Evolutionary conservation across 2,888 invertebrate genomes (phyloP).

Genomic region (Coenonympha glycerion): DNA sequence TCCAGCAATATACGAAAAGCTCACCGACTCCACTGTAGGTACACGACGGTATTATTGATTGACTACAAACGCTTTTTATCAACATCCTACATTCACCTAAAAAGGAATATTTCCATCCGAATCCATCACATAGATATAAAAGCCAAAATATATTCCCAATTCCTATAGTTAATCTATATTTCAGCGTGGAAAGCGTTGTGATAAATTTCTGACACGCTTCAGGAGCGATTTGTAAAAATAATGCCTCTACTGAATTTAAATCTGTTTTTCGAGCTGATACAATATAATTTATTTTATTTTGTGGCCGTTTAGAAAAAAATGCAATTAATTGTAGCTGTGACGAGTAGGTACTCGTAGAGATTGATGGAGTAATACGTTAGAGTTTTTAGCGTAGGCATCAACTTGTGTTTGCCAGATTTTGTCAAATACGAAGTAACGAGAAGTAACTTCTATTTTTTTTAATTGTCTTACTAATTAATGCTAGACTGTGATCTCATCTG

Average conservation of each 20-base stretch:
- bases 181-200: constrained; percentile 34
- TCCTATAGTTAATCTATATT: constrained; percentile 35
- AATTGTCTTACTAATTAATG: too few relatives aligned
- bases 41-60: constrained; percentile 15
- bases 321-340: constrained; percentile 31
- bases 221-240: constrained; percentile 36
- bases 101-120: constrained; percentile 15
- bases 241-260: constrained; percentile 30
- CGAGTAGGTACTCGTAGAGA: constrained; percentile 28
- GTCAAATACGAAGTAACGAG: neutral
- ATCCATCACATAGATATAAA: constrained; percentile 31
- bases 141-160: constrained; percentile 33
- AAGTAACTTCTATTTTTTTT: neutral
- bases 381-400: constrained; percentile 10
- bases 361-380: constrained; percentile 23
- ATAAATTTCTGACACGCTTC: constrained; percentile 37
- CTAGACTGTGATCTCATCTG: too few relatives aligned
- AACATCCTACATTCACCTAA: neutral
- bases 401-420: constrained; percentile 3
- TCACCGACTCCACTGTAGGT: constrained; percentile 2
- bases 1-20: neutral
- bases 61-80: constrained; percentile 1
- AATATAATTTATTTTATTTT: constrained; percentile 35
- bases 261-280: constrained; percentile 29
- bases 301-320: constrained; percentile 30